Evolutionary conservation across 2,888 invertebrate species (phyloP).

Genomic region (Beris chalybata): DNA sequence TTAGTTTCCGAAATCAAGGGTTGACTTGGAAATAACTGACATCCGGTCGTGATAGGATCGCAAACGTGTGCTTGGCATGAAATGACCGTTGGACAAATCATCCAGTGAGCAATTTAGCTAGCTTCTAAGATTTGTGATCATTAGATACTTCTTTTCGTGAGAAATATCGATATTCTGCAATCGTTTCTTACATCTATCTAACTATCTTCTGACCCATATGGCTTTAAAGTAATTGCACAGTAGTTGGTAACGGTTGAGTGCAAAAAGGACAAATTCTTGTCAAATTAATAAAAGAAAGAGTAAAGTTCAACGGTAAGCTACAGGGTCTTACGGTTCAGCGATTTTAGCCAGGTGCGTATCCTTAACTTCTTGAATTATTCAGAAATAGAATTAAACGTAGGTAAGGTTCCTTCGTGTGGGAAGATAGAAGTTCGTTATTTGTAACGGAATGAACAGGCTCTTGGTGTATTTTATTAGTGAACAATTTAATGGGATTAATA

Average conservation of each 20-base stretch:
- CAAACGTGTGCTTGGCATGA: conserved; percentile 5
- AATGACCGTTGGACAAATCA: conserved; percentile 14
- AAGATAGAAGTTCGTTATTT: conserved; percentile 16
- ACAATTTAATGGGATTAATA: too few species aligned
- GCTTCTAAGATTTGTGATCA: too few species aligned
- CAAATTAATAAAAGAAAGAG: conserved; percentile 2
- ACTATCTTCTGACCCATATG: conserved; percentile 10
- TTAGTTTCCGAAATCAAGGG: not conserved
- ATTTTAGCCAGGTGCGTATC: conserved; percentile 21
- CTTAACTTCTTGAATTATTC: conserved; percentile 17
- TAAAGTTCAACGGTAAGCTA: not conserved
- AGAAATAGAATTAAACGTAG: not conserved
- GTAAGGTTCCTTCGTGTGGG: conserved; percentile 3
- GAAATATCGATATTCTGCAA: too few species aligned
- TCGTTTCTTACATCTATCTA: too few species aligned
- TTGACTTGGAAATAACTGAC: not conserved
- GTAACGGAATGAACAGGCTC: not conserved
- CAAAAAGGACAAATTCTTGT: conserved; percentile 1
- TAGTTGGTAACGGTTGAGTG: conserved; percentile 24
- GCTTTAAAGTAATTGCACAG: not conserved
- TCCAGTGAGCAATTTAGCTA: not conserved
- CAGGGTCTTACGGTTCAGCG: conserved; percentile 13
- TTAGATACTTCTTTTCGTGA: not conserved
- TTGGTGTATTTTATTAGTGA: too few species aligned
- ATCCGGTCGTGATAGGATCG: conserved; percentile 17